phyloP scores from a whole-genome alignment of 2,113 vertebrate genomes.

The Motacilla alba region DNA sequence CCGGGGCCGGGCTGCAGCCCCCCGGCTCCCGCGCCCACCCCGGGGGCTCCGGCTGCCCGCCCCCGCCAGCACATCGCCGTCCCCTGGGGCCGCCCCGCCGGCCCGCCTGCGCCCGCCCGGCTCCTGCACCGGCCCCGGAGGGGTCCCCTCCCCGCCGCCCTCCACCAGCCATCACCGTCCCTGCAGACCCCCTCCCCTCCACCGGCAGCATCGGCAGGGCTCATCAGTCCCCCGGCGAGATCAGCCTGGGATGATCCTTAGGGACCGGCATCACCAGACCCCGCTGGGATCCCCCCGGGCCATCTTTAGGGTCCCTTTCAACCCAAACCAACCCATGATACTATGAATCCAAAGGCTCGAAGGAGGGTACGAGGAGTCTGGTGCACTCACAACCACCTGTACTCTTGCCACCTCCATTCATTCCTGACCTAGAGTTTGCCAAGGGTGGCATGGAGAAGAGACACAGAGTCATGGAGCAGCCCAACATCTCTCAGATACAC shows the following conservation, averaged over 20 bases:
- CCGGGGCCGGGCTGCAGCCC: too few relatives aligned
- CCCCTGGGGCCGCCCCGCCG: neutral
- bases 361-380: neutral
- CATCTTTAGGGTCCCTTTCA: neutral
- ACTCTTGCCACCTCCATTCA: too few relatives aligned
- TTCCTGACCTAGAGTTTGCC: neutral
- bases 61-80: conserved; percentile 45
- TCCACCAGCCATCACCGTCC: neutral
- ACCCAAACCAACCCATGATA: neutral
- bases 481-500: neutral
- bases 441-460: neutral
- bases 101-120: neutral
- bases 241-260: neutral
- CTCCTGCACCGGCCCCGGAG: neutral
- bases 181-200: conserved; percentile 63
- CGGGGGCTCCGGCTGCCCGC: neutral
- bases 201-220: neutral
- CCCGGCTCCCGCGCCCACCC: neutral
- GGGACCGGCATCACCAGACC: neutral
- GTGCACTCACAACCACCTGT: neutral
- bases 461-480: neutral
- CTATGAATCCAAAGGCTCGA: neutral
- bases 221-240: neutral
- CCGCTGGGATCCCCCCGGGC: too few relatives aligned
- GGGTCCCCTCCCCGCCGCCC: neutral